Conservation (phyloP, 2,888 invertebrate species). For the Lasiommata megera region DNA sequence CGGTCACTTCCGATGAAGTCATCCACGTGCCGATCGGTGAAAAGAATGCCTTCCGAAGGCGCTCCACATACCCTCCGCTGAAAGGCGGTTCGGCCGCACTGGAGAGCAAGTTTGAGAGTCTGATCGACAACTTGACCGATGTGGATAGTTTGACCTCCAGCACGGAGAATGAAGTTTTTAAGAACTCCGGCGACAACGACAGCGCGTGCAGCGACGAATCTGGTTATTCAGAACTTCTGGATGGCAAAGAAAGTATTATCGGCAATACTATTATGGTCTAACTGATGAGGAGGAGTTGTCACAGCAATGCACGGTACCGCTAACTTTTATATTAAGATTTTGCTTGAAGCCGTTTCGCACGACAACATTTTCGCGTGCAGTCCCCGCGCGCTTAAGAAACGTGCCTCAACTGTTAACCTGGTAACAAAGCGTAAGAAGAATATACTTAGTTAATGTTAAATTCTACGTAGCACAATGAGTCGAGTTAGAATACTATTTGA, state of each 20-base stretch:
- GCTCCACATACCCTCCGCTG: slow-evolving; percentile 72
- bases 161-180: slow-evolving; percentile 74
- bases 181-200: slow-evolving; percentile 83
- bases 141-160: slow-evolving; percentile 64
- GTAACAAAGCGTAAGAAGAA: too few relatives aligned
- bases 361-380: neutral
- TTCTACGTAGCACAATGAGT: too few relatives aligned
- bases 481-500: too few relatives aligned
- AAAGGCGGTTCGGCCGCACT: slow-evolving; percentile 51
- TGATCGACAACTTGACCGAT: slow-evolving; percentile 67
- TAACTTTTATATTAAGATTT: slow-evolving; percentile 18
- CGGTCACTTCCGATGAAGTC: slow-evolving; percentile 54
- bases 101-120: slow-evolving; percentile 63
- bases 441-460: too few relatives aligned
- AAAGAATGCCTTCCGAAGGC: slow-evolving; percentile 62
- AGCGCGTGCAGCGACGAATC: slow-evolving; percentile 95
- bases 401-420: too few relatives aligned
- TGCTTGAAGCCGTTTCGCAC: slow-evolving; percentile 10
- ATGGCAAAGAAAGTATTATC: slow-evolving; percentile 75
- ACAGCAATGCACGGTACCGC: slow-evolving; percentile 31
- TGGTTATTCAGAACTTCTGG: slow-evolving; percentile 91
- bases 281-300: slow-evolving; percentile 11
- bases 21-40: slow-evolving; percentile 76
- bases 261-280: slow-evolving; percentile 77
- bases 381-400: neutral